These are phyloP conservation scores for Platycheirus albimanus DNA, from an alignment of 2,888 invertebrate species.

Conservation along the genomic window DNA sequence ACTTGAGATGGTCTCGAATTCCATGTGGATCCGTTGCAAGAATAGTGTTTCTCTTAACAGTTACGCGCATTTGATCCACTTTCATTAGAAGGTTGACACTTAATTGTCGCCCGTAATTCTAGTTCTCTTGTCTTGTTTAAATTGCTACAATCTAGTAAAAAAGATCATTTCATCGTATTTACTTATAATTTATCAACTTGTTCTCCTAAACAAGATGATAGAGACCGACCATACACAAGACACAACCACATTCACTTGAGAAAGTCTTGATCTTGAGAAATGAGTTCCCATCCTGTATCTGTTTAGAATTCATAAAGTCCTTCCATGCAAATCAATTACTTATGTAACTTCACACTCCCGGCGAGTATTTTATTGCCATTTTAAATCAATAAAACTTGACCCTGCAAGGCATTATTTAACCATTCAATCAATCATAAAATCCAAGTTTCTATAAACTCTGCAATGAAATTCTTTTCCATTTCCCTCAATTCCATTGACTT, in stretches of 20 bases:
- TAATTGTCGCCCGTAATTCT: neutral
- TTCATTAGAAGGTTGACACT: conserved; percentile 38
- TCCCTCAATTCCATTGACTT: conserved; percentile 38
- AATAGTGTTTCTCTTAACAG: conserved; percentile 18
- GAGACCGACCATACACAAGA: neutral
- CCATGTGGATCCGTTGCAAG: neutral
- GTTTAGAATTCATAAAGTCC: neutral
- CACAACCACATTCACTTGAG: conserved; percentile 10
- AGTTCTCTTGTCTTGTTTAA: neutral
- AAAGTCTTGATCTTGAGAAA: conserved; percentile 15
- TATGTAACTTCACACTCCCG: conserved; percentile 28
- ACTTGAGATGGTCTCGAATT: neutral
- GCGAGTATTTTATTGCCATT: neutral
- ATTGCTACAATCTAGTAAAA: neutral
- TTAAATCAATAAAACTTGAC: conserved; percentile 32
- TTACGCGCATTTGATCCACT: conserved; percentile 50
- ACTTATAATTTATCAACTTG: neutral
- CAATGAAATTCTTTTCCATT: conserved; percentile 26
- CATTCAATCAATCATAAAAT: conserved; percentile 36
- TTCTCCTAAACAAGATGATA: neutral
- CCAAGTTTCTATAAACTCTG: neutral
- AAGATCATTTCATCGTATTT: too few relatives aligned
- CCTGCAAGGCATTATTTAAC: conserved; percentile 44
- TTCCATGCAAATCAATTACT: conserved; percentile 10
- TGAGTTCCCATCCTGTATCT: neutral